Evolutionary conservation across 2,113 vertebrate genomes (phyloP).

Genomic region (Sylvia atricapilla): DNA sequence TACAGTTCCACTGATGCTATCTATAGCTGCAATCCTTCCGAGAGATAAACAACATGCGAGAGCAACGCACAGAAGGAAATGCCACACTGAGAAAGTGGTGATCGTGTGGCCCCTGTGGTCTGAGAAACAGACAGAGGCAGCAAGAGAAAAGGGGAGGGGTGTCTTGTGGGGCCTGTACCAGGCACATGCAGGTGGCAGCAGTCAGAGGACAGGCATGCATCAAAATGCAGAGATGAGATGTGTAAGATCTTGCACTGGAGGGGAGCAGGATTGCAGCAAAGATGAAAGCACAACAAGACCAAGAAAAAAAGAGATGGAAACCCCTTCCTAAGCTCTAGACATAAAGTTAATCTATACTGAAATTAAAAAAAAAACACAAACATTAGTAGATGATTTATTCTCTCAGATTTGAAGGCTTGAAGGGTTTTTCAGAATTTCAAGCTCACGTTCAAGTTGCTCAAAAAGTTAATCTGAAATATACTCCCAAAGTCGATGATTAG

Average conservation of each 20-base stretch:
- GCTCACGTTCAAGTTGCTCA: not conserved
- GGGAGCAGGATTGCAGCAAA: slow-evolving; percentile 23
- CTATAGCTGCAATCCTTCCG: slow-evolving; percentile 73
- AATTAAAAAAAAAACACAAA: not conserved
- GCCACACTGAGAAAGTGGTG: slow-evolving; percentile 75
- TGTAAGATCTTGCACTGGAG: slow-evolving; percentile 23
- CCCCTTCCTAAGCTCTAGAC: not conserved
- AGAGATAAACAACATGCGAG: slow-evolving; percentile 79
- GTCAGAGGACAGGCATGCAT: not conserved
- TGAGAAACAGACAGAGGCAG: slow-evolving; percentile 54
- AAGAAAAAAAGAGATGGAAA: not conserved
- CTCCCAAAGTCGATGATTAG: not conserved
- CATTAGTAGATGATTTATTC: not conserved
- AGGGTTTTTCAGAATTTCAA: not conserved
- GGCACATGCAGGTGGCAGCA: slow-evolving; percentile 37
- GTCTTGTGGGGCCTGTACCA: not conserved
- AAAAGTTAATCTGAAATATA: not conserved
- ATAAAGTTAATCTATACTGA: not conserved
- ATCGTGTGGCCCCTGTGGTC: slow-evolving; percentile 78
- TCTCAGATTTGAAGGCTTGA: not conserved
- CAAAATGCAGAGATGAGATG: not conserved
- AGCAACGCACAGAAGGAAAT: slow-evolving; percentile 73
- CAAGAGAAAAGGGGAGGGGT: slow-evolving; percentile 16
- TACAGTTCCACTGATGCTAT: slow-evolving; percentile 81
- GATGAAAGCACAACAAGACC: not conserved